phyloP scores from a whole-genome alignment of 2,888 invertebrate genomes.

The Colostygia pectinataria region DNA sequence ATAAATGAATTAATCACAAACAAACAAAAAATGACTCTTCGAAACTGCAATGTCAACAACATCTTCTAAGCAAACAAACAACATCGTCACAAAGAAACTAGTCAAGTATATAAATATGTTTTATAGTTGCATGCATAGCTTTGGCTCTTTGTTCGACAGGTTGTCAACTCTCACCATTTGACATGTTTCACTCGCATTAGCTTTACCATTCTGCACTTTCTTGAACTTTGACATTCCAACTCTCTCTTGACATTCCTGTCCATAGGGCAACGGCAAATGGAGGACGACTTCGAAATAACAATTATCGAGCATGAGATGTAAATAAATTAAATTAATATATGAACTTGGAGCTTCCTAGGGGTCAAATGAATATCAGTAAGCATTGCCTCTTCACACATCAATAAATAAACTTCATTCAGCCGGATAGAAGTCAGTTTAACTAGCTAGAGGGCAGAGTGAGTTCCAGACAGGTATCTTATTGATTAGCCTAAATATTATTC shows the following conservation, averaged over 20 bases:
- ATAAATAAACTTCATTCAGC: no score
- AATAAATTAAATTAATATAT: no score
- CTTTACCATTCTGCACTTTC: slow-evolving; percentile 25
- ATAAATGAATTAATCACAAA: neutral
- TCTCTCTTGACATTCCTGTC: slow-evolving; percentile 1
- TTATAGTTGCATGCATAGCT: slow-evolving; percentile 27
- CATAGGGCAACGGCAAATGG: neutral
- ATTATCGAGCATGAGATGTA: neutral
- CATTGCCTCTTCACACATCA: no score
- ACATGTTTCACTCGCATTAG: slow-evolving; percentile 21
- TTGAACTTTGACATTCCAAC: slow-evolving; percentile 31
- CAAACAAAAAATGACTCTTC: neutral
- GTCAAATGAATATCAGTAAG: no score
- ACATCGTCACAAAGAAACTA: slow-evolving; percentile 20
- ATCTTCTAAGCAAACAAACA: slow-evolving; percentile 6
- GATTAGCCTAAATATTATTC: no score
- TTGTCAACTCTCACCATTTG: slow-evolving; percentile 1
- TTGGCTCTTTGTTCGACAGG: slow-evolving; percentile 12
- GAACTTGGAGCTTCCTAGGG: no score
- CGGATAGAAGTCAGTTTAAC: no score
- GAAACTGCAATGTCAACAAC: neutral
- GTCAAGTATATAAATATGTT: no score
- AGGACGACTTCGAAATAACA: neutral
- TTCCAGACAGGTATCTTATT: no score
- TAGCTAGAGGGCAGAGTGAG: no score